Conservation (phyloP, 92 coral and sea anemone genomes). For the Phymanthus crucifer region DNA sequence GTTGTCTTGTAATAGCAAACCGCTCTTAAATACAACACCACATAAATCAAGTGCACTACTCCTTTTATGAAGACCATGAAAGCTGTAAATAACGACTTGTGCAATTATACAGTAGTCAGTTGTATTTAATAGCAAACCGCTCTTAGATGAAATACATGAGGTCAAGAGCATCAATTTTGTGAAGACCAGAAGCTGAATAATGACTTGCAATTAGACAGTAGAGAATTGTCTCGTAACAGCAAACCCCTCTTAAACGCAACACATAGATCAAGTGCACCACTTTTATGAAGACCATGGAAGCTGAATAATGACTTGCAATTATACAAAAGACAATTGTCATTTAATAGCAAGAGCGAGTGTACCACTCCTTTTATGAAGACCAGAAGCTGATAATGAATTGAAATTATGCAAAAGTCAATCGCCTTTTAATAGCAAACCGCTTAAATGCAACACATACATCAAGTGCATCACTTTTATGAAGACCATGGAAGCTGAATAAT, state of each 20-base stretch:
- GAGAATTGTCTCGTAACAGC: neutral
- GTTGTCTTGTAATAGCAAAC: neutral
- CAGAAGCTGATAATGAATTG: neutral
- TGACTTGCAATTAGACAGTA: neutral
- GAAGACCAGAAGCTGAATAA: neutral
- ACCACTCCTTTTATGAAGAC: neutral
- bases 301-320: constrained; percentile 7
- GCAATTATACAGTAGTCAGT: neutral
- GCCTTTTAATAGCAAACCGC: neutral
- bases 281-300: neutral
- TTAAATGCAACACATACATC: neutral
- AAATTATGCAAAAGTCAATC: neutral
- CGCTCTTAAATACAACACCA: neutral
- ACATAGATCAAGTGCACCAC: neutral
- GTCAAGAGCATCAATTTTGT: neutral
- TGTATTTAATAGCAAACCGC: neutral
- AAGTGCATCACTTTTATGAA: neutral
- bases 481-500: neutral
- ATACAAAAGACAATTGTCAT: neutral
- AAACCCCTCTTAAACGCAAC: neutral
- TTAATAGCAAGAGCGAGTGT: neutral
- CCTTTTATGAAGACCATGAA: neutral
- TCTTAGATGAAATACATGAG: constrained; percentile 4
- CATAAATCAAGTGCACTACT: neutral
- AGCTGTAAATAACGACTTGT: neutral